phyloP scores from a whole-genome alignment of 2,113 vertebrate genomes.

The Vimba vimba region DNA sequence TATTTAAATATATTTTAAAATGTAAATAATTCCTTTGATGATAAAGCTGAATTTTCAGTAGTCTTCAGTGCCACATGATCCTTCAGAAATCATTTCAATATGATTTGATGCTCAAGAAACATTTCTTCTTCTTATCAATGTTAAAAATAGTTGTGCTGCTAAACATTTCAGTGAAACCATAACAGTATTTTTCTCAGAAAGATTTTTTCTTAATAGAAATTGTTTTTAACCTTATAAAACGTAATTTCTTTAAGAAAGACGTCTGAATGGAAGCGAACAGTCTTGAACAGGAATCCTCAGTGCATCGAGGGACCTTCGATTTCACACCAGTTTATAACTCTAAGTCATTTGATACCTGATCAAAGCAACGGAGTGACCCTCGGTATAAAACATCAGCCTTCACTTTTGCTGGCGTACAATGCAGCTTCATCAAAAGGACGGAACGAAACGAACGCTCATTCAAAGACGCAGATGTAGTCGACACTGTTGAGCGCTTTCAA shows the following conservation, averaged over 20 bases:
- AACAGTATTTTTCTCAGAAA: too few relatives aligned
- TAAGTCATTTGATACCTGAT: neutral
- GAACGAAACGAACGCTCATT: neutral
- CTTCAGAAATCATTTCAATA: too few relatives aligned
- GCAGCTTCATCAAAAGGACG: neutral
- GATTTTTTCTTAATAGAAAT: too few relatives aligned
- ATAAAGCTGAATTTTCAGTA: too few relatives aligned
- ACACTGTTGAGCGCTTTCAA: conserved; percentile 40
- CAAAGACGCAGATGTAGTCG: conserved; percentile 29
- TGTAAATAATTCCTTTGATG: too few relatives aligned
- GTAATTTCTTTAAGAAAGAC: neutral
- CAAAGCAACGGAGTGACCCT: neutral
- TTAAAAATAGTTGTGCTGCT: too few relatives aligned
- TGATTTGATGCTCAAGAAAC: too few relatives aligned
- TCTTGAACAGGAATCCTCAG: neutral
- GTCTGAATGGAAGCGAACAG: neutral
- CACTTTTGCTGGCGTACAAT: neutral
- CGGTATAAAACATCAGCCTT: neutral
- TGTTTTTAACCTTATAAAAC: neutral
- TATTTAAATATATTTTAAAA: too few relatives aligned
- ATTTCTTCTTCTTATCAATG: too few relatives aligned
- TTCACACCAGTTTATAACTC: neutral
- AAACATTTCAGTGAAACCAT: too few relatives aligned
- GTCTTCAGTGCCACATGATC: too few relatives aligned
- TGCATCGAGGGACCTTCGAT: neutral